Conservation (phyloP, 2,113 vertebrate species). For the Cyprinodon tularosa region DNA sequence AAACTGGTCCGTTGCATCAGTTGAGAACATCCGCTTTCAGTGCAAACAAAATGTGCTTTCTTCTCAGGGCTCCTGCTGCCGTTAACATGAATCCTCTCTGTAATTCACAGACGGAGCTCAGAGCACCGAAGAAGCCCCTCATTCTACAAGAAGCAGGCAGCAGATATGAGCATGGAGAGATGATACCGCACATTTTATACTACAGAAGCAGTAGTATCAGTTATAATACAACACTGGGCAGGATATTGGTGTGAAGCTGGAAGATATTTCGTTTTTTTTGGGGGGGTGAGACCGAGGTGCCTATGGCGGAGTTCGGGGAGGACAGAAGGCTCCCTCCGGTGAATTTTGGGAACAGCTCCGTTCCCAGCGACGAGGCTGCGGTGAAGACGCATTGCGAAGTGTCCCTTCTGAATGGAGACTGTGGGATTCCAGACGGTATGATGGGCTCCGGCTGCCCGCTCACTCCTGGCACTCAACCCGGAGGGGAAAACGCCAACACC, state of each 20-base stretch:
- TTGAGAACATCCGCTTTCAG: not conserved
- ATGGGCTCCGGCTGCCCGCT: constrained; percentile 64
- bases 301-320: constrained; percentile 81
- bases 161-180: constrained; percentile 30
- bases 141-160: constrained; percentile 28
- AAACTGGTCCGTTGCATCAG: not conserved
- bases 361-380: constrained; percentile 65
- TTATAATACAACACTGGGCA: constrained; percentile 22
- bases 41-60: not conserved
- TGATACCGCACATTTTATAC: constrained; percentile 45
- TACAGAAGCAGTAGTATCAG: not conserved
- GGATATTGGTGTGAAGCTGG: constrained; percentile 51
- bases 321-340: constrained; percentile 67
- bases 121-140: constrained; percentile 34
- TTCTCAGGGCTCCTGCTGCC: not conserved
- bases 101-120: constrained; percentile 45
- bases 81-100: not conserved
- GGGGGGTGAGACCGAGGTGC: constrained; percentile 51
- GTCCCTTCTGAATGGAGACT: constrained; percentile 86
- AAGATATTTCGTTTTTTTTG: constrained; percentile 15
- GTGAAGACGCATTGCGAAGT: constrained; percentile 80
- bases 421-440: constrained; percentile 83
- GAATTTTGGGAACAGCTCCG: constrained; percentile 54
- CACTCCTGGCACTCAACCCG: constrained; percentile 76
- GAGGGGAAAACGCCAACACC: constrained; percentile 73